Evolutionary conservation across 1,140 invertebrate genomes (phyloP), one percentile per base, ranked within the genome.

Genomic region (Adelges cooleyi): DNA sequence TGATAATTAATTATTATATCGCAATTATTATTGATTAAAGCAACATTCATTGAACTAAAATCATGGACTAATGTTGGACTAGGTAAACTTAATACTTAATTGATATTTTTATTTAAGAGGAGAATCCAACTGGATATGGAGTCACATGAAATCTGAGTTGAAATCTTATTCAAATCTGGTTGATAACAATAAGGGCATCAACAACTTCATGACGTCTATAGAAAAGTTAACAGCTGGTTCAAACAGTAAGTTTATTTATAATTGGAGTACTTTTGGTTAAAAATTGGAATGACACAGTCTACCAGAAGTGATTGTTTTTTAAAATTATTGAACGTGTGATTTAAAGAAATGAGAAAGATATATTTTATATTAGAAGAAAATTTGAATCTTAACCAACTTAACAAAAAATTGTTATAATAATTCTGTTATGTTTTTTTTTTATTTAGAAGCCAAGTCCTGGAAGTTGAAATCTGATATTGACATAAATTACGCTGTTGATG

Each of bases 131-230:
- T 59, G 54, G 54, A 25, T 59, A 29, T 59, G 54, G 54, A 59
- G 10, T 15, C 40, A 59, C 17, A 59, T 59, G 54, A 17, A 23
- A 18, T 46, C 38, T 46, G 54, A 59, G 44, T 59, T 59, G 18
- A 59, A 59, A 44, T 44, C 40, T n/a, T 59, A 59, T 33, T 59
- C 54, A 17, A 44, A 46, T 46, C 38, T 59, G 9, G 22, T 59
- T 29, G 54, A 59, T 23, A 25, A 46, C 44, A 46, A 46, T 42
- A 59, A 59, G 15, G n/a, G n/a, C 29, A 23, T 59, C 10, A 59
- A 59, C 20, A 44, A 59, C 27, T 59, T 29, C 44, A 46, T 46
- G 13, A 11, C 22, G 15, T 8, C 22, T 25, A 44, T 59, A 27
- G 54, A 59, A 27, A 18, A 29, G 15, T 29, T 59, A 20, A 46